A percentile compares a stretch with the other conserved stretches of the same genome.
These are phyloP conservation scores for Numida meleagris DNA, from an alignment of 2,113 vertebrate genomes.

Conservation along the genomic window DNA sequence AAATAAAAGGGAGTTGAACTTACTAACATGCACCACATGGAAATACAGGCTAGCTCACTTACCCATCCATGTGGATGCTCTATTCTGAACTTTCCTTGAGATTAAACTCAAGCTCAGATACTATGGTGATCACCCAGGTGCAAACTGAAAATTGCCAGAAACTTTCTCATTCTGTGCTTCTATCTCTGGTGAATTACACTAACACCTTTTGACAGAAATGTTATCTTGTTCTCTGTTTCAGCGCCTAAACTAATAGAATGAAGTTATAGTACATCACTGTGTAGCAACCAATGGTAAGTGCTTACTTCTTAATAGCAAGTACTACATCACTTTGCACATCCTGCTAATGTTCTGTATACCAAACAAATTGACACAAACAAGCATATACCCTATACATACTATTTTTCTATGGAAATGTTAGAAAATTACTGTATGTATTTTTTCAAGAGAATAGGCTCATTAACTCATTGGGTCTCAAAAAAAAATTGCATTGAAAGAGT, in stretches of 20 bases:
- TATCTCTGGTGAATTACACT: background rate
- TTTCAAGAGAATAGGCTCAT: background rate
- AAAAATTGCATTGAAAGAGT: background rate
- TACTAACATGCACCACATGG: background rate
- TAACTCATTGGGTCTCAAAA: background rate
- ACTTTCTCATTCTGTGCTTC: background rate
- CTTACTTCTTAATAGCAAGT: background rate
- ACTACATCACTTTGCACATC: background rate
- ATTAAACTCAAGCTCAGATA: background rate
- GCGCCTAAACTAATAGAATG: background rate
- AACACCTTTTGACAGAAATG: background rate
- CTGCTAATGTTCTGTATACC: fast-evolving
- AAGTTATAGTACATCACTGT: background rate
- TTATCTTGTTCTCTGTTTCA: background rate
- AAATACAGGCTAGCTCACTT: background rate
- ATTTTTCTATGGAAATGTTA: background rate
- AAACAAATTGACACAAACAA: background rate
- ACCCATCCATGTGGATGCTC: fast-evolving
- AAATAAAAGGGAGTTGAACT: background rate
- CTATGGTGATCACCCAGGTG: background rate
- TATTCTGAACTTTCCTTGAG: background rate
- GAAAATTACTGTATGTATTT: background rate
- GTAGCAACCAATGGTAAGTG: background rate
- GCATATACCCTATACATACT: background rate
- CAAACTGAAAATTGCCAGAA: background rate